Base-by-base conservation (phyloP, 2,113 vertebrate species). In the Zeus faber region DNA sequence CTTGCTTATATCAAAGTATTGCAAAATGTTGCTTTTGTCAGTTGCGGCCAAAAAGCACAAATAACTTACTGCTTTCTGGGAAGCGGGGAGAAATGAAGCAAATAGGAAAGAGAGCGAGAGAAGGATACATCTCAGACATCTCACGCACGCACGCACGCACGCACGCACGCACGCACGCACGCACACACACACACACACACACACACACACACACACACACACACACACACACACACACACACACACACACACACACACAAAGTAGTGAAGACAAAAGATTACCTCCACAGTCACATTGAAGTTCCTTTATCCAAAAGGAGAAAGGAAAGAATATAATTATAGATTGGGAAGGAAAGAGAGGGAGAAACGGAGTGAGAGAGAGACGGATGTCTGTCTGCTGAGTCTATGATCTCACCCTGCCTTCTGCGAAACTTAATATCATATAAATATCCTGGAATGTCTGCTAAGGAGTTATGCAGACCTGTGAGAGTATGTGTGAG, bases 351-450 rank as follows among this genome's bases (percentile, higher is more conserved):
- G 56, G 29, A 54, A 21, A 51, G 49, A 22, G n/a, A n/a, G 26
- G 61, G 43, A n/a, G n/a, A n/a, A n/a, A n/a, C n/a, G n/a, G n/a
- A n/a, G n/a, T n/a, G n/a, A n/a, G n/a, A n/a, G n/a, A n/a, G 44
- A 57, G 46, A 16, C 18, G 48, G 46, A 67, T 45, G 33, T 24
- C 44, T 54, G 67, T 50, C 60, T 69, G 54, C 64, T 76, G 76
- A 78, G 69, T 66, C 70, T 40, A 71, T 80, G 78, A 78, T 26
- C 65, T 80, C 78, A 86, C 70, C 67, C 66, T 63, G 65, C 48
- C 72, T 70, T 62, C 61, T 61, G 57, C 76, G 80, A 81, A 86
- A 83, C 67, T 52, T 66, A 74, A 84, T 83, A 81, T 78, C 76
- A 69, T 55, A 68, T 67, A 70, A 77, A 82, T 73, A 76, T 73